phyloP scores from a whole-genome alignment of 2,888 invertebrate species.

The Smittia sp. region DNA sequence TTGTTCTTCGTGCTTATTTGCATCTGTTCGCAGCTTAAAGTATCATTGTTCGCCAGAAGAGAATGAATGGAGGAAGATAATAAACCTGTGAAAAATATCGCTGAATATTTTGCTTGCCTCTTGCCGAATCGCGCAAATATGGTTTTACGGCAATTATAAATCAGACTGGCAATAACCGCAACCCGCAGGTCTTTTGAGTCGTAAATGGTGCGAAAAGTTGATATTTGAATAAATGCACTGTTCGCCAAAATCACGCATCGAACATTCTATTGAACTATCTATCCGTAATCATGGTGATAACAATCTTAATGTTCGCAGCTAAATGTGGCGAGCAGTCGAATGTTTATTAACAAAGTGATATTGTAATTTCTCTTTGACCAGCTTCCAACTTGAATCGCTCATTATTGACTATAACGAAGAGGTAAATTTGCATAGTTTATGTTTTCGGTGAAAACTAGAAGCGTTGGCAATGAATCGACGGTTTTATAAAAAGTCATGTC shows the following conservation, averaged over 20 bases:
- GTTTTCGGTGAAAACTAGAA: constrained; percentile 13
- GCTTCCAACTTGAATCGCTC: constrained; percentile 5
- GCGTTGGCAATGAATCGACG: neutral
- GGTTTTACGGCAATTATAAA: constrained; percentile 30
- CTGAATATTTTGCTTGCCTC: constrained; percentile 7
- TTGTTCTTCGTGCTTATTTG: constrained; percentile 6
- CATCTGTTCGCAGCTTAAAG: neutral
- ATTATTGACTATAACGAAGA: constrained; percentile 33
- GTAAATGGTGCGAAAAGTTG: constrained; percentile 25
- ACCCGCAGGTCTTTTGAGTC: neutral
- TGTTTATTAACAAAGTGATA: constrained; percentile 20
- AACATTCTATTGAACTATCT: constrained; percentile 21
- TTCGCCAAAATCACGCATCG: constrained; percentile 9
- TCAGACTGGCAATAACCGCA: neutral
- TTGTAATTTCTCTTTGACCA: constrained; percentile 12
- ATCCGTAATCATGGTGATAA: constrained; percentile 6
- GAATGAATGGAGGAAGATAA: neutral
- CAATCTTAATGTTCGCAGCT: neutral
- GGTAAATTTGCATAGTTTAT: constrained; percentile 19
- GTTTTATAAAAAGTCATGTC: neutral
- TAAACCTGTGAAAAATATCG: constrained; percentile 23
- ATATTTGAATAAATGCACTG: constrained; percentile 19
- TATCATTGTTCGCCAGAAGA: constrained; percentile 8
- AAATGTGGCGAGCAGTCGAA: neutral
- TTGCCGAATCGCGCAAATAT: constrained; percentile 14